phyloP scores from a whole-genome alignment of 1,140 invertebrate species.

The Drosophila pruinosa region DNA sequence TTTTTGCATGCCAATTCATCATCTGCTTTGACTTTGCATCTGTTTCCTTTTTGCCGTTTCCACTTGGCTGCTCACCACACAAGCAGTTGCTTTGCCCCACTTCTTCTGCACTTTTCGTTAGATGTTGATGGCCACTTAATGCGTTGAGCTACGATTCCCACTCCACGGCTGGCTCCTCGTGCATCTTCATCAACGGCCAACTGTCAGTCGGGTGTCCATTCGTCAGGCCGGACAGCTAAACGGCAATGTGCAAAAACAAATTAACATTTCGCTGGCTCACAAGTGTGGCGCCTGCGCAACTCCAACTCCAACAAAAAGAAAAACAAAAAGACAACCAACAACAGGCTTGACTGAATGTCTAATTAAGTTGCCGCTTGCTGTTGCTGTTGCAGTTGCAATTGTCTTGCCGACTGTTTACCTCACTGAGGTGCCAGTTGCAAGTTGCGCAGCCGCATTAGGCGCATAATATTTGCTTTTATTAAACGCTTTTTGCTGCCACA shows the following conservation, averaged over 20 bases:
- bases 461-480: conserved; percentile 49
- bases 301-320: neutral
- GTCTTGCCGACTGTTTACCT: too few relatives aligned
- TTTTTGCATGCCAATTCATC: conserved; percentile 61
- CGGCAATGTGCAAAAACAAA: conserved; percentile 40
- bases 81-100: conserved; percentile 11
- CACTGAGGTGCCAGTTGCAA: neutral
- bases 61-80: conserved; percentile 42
- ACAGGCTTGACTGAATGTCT: conserved; percentile 53
- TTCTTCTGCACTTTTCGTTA: conserved; percentile 1
- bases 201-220: conserved; percentile 45
- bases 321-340: neutral
- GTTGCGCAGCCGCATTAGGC: conserved; percentile 22
- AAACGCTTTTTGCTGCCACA: conserved; percentile 20
- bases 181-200: conserved; percentile 50
- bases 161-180: neutral
- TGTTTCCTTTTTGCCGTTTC: conserved; percentile 40
- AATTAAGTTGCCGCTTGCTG: conserved; percentile 57
- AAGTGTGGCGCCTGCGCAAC: conserved; percentile 65
- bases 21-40: conserved; percentile 58
- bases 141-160: neutral
- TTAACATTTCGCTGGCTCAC: conserved; percentile 44
- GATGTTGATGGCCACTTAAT: conserved; percentile 16
- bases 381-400: neutral
- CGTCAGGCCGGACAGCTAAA: conserved; percentile 31